Conservation (phyloP, 2,113 vertebrate species). For the Malaclemys terrapin region DNA sequence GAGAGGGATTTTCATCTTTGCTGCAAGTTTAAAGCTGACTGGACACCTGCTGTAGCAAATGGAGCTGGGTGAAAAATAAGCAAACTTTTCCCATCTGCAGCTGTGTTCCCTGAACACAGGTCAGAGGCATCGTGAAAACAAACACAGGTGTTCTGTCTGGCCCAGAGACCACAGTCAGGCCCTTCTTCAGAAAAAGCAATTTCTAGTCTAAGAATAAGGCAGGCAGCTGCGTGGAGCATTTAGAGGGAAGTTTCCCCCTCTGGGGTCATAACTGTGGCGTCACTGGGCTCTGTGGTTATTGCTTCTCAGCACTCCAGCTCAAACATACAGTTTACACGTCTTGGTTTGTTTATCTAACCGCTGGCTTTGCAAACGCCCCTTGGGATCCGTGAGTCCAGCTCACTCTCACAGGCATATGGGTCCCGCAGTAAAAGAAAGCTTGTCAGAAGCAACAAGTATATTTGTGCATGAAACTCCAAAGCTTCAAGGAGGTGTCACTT, state of each 20-base stretch:
- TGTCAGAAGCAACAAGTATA: not conserved
- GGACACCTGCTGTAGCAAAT: not conserved
- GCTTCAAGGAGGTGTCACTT: not conserved
- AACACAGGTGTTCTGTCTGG: not conserved
- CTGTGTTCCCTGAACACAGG: not conserved
- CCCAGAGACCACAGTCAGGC: not conserved
- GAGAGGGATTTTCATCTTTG: not conserved
- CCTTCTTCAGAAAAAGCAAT: not conserved
- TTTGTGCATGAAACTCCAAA: not conserved
- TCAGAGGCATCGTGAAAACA: not conserved
- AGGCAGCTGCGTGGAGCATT: not conserved
- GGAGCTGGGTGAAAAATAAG: fast-evolving
- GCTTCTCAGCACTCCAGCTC: not conserved
- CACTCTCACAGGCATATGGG: not conserved
- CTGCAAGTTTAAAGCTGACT: slow-evolving; percentile 5
- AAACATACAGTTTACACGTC: not conserved
- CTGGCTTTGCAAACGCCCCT: not conserved
- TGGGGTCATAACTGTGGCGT: not conserved
- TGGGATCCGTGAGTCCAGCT: not conserved
- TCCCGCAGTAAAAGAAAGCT: not conserved
- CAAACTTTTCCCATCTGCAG: not conserved
- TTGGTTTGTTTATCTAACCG: not conserved
- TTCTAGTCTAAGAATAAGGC: fast-evolving
- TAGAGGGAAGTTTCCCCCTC: not conserved
- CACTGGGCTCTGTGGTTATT: not conserved